A percentile compares a stretch with the other conserved stretches of the same genome.
Evolutionary conservation across 2,797 vertebrate species (phyloP).

Genomic region (Etheostoma nigrum): DNA sequence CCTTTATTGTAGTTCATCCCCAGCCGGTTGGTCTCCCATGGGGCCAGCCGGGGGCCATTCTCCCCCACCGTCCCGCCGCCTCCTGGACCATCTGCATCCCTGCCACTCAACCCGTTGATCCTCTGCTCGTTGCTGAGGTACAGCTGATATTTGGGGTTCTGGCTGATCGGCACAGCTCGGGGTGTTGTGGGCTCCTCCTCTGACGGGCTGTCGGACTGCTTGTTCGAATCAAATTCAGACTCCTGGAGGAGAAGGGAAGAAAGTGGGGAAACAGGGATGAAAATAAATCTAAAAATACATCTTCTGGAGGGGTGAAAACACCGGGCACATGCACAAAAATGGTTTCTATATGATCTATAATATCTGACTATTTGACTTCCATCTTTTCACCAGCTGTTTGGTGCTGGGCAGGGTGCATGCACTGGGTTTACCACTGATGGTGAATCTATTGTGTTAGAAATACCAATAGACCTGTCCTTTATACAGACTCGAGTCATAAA

Average conservation of each 20-base stretch:
- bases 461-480: no score
- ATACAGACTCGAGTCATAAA: background rate
- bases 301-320: background rate
- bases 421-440: no score
- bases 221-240: conserved; percentile 69
- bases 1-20: conserved; percentile 68
- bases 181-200: conserved; percentile 69
- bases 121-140: conserved; percentile 70
- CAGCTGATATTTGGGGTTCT: conserved; percentile 80
- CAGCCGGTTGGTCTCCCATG: conserved; percentile 69
- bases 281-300: background rate
- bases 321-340: background rate
- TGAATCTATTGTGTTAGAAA: no score
- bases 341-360: no score
- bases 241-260: conserved; percentile 64
- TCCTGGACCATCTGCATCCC: conserved; percentile 60
- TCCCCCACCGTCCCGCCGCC: conserved; percentile 52
- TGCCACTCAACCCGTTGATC: conserved; percentile 72
- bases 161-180: background rate
- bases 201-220: conserved; percentile 70
- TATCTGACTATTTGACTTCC: no score
- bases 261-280: background rate
- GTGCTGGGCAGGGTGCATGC: no score
- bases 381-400: no score
- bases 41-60: conserved; percentile 62